These are phyloP conservation scores for Myotis pilosus DNA, from an alignment of 2,797 vertebrate genomes.

Conservation along the genomic window DNA sequence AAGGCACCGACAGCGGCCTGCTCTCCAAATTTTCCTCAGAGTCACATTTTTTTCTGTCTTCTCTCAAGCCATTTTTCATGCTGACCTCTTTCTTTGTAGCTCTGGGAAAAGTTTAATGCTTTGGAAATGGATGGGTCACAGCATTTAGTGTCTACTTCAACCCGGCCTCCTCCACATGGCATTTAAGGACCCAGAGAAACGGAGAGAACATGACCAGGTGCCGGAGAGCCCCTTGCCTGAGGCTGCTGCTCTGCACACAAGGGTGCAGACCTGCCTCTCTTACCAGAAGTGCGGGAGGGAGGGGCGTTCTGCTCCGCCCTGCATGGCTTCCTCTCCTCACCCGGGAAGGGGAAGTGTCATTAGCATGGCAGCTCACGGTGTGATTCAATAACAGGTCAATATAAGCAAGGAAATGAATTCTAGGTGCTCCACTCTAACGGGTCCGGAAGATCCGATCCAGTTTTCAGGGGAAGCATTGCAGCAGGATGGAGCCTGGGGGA, in stretches of 20 bases:
- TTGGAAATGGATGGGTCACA: slow-evolving; percentile 13
- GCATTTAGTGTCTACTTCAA: neutral
- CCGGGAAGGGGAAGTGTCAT: neutral
- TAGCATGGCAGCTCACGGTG: neutral
- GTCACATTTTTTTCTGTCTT: neutral
- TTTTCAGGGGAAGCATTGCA: neutral
- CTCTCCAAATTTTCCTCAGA: neutral
- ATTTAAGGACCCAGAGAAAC: neutral
- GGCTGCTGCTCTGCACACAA: rapidly evolving
- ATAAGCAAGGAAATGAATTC: neutral
- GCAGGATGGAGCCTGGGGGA: too few species aligned
- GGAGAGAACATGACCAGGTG: neutral
- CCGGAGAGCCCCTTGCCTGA: rapidly evolving
- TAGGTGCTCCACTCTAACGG: neutral
- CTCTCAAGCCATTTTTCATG: neutral
- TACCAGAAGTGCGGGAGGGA: rapidly evolving
- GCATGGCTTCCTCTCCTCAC: neutral
- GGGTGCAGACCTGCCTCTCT: neutral
- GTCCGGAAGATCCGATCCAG: neutral
- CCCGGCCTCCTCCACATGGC: neutral
- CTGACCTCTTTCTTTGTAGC: neutral
- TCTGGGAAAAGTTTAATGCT: neutral
- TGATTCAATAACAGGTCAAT: neutral
- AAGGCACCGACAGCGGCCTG: rapidly evolving
- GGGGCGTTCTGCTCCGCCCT: neutral